Evolutionary conservation across 1,140 invertebrate species (phyloP), one percentile per base, ranked within the genome.

Genomic region (Conopomorpha cramerella): DNA sequence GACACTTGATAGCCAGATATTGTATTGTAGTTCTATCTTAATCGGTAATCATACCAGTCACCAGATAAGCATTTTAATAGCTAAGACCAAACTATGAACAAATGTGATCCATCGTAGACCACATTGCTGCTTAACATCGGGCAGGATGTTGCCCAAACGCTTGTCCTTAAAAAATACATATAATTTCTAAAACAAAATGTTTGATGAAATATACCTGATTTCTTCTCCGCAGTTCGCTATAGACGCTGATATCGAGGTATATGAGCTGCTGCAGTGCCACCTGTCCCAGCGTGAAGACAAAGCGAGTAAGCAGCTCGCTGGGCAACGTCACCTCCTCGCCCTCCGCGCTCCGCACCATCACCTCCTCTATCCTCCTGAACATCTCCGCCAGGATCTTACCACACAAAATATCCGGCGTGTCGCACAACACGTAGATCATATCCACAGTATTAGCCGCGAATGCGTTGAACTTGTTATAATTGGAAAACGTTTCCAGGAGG

Each of bases 171-270:
- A 13, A 18, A 37, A 10, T 31, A 25, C 12, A 14, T 23, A 38
- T 6, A 16, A 38, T 12, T n/a, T n/a, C n/a, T n/a, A n/a, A n/a
- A 30, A 23, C 28, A 12, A 28, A 25, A 16, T 14, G 12, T 23
- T 33, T n/a, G 6, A 27, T 16, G 39, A 23, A 23, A 4, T 29
- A 43, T 38, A 77, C 74, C 64, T 79, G 68, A 46, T 79, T 79
- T 10, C 77, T 43, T 43, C 74, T 65, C 16, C 77, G 49, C 0
- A 79, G 45, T 45, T 79, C 77, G 26, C 85, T 87, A 39, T 92
- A 89, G 8, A 93, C 80, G 45, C 80, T 80, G 8, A 85, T 84
- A 51, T 95, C 92, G 14, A 94, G 72, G 61, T 91, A 85, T 11
- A 91, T 84, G 51, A 92, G 82, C 53, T 93, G 85, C 44, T 85